Evolutionary conservation across 2,888 invertebrate genomes (phyloP).

Genomic region (Himalopsyche kuldschensis): DNA sequence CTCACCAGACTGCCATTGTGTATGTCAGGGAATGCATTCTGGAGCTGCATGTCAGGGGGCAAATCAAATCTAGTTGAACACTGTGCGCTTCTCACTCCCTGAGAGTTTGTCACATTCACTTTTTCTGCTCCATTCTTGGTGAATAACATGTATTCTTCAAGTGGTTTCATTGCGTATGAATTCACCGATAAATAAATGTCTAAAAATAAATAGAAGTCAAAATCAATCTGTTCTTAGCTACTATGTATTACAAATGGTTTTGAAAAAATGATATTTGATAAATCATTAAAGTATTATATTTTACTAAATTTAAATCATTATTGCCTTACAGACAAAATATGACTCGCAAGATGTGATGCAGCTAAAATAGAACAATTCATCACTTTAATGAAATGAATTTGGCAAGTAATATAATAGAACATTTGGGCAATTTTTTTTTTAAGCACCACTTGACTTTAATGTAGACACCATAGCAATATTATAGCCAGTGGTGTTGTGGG

Average conservation of each 20-base stretch:
- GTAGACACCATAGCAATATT: no score
- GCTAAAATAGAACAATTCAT: no score
- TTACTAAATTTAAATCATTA: no score
- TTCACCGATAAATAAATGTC: conserved; percentile 87
- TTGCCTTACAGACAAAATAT: no score
- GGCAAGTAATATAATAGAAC: not conserved
- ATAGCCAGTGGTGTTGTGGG: no score
- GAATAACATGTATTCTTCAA: conserved; percentile 92
- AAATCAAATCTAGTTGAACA: conserved; percentile 79
- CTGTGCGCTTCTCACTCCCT: conserved; percentile 83
- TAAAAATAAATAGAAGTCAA: conserved; percentile 47
- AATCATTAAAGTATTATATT: not conserved
- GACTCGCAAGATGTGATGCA: no score
- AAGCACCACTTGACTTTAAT: no score
- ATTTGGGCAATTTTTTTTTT: no score
- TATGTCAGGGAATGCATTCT: conserved; percentile 50
- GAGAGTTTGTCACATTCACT: conserved; percentile 83
- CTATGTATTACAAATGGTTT: not conserved
- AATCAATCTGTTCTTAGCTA: not conserved
- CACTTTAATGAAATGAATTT: not conserved
- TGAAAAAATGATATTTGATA: not conserved
- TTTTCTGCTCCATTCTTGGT: conserved; percentile 81
- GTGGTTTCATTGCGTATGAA: conserved; percentile 78
- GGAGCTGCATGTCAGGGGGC: conserved; percentile 50
- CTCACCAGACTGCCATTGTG: conserved; percentile 53